Evolutionary conservation across 1,140 invertebrate genomes (phyloP), one percentile per base, ranked within the genome.

Genomic region (Goniozus legneri): DNA sequence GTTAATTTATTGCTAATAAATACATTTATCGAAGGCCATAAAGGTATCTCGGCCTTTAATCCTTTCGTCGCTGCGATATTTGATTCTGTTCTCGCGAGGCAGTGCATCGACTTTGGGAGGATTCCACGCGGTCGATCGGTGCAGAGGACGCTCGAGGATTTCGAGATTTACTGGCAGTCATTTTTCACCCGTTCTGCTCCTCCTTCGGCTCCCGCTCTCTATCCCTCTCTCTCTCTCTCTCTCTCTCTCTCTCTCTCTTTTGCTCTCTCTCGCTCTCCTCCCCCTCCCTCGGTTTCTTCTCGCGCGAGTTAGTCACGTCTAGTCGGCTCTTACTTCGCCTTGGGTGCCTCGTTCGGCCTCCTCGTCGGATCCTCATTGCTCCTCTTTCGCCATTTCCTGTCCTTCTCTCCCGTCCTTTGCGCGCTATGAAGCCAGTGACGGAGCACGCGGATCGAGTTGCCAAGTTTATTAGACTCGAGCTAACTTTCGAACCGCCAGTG

Each of bases 301-400:
- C 30, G 15, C 30, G 30, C 21, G 38, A 58, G 52, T 59, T 55
- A 44, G 50, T 62, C 44, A 54, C 51, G 55, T 62, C 58, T 62
- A 58, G 44, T 55, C 49, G 44, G 35, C 38, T 58, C 37, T 49
- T 54, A 44, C 45, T 40, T 38, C 49, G 47, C 51, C 42, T 48
- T 16, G 47, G 42, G 18, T 44, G 43, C 39, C 42, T 56, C n/a
- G 24, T 37, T 42, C 21, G 30, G 38, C 20, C 13, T 33, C 27
- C 41, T 56, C 35, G 24, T 54, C 46, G 44, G 43, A 41, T 36
- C 33, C 39, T 43, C 37, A 47, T 34, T 34, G 27, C 41, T 50
- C 46, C 54, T 53, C 38, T 35, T 39, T 41, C 41, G 24, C 15
- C 36, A 14, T 1, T 7, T 24, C 27, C 13, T 33, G 33, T 13